Evolutionary conservation across 2,113 vertebrate genomes (phyloP), one percentile per base, ranked within the genome.

Genomic region (Acanthochromis polyacanthus): DNA sequence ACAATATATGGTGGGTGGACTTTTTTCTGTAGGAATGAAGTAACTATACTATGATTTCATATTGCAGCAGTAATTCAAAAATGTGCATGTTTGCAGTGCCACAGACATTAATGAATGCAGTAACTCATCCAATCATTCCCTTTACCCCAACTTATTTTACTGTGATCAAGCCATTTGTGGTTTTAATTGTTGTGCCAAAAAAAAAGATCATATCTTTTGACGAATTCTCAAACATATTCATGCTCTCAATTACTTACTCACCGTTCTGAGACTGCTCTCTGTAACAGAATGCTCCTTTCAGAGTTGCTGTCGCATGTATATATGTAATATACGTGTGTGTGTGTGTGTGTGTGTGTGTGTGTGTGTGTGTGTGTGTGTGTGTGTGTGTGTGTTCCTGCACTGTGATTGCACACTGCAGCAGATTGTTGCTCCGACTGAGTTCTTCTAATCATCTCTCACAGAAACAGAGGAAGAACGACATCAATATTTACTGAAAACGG

Each of bases 401-500:
- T 71, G 51, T 86, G 81, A 88, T 80, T 86, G 88, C 74, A 75
- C 62, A 15, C 64, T 75, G 66, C 71, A 50, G 19, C 60, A 55
- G 56, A 84, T 71, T 51, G 59, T 81, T 86, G 76, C 89, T 69
- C 71, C 40, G 25, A 61, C 52, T 38, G 30, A 84, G 30, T 78
- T 86, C 74, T 81, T 92, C 78, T 91, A 89, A 93, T 90, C 87
- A 92, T 65, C 64, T 80, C 77, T 90, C n/a, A 1, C 50, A 83
- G 88, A 82, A 85, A 88, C 84, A 88, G 83, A 88, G 91, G 88
- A 92, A 93, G 85, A 75, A 67, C 68, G 68, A 82, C 74, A 93
- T 93, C 91, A 93, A 93, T 95, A 94, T 95, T 95, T 93, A 93
- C 90, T 83, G 82, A 86, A 90, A 84, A 88, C 32, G 43, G 60